phyloP scores from a whole-genome alignment of 2,797 vertebrate species.

The Jordanella pulchra region DNA sequence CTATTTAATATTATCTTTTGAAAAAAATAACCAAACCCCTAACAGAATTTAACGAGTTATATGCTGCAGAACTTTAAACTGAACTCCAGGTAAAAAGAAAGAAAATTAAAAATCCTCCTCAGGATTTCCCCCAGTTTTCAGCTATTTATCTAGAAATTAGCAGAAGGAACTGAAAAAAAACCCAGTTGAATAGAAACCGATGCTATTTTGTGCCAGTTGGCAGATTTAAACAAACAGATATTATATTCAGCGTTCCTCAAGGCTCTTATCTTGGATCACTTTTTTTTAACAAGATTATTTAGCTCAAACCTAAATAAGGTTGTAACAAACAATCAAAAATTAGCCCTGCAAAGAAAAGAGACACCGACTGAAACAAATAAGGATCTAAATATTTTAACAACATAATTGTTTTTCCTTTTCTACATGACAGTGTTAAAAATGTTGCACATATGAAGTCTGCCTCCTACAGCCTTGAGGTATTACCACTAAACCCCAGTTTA shows the following conservation, averaged over 20 bases:
- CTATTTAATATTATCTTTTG: neutral
- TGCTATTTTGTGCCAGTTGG: neutral
- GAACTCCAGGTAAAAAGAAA: neutral
- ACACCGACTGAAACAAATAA: neutral
- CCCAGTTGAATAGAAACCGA: neutral
- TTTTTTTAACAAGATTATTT: neutral
- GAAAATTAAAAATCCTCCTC: neutral
- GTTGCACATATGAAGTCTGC: no score
- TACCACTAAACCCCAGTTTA: neutral
- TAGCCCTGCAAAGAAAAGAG: neutral
- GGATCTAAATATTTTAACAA: neutral
- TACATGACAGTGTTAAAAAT: neutral
- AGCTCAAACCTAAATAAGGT: neutral
- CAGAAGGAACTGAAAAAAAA: neutral
- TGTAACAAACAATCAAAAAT: neutral
- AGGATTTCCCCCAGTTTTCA: neutral
- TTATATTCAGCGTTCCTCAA: no score
- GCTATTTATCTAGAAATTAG: neutral
- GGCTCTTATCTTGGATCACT: neutral
- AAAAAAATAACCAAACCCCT: no score
- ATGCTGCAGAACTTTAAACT: neutral
- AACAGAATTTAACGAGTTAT: neutral
- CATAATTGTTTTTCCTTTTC: neutral
- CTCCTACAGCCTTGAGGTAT: neutral
- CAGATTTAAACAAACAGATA: no score